Evolutionary conservation across 1,140 invertebrate species (phyloP), one percentile per base, ranked within the genome.

Genomic region (Arion vulgaris): DNA sequence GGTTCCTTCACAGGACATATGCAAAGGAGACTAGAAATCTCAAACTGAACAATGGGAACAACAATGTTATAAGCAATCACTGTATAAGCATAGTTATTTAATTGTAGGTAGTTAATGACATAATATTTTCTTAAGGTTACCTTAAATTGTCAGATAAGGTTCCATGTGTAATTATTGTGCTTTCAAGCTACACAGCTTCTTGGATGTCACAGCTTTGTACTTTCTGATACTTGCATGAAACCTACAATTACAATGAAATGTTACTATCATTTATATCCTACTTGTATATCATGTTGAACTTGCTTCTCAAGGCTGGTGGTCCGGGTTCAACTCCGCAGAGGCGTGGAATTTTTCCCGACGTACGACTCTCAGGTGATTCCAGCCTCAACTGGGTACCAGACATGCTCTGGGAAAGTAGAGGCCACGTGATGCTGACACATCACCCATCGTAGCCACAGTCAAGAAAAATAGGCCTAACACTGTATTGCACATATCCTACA

Each of bases 101-200:
- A 45, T 45, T 5, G 5, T 4, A 5, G 23, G 26, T 11, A 57
- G 53, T 57, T 57, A 23, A 57, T 57, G 9, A 23, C 23, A 11
- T 19, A n/a, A n/a, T 19, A 57, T 19, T 19, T 23, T 23, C 19
- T 15, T 5, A n/a, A 57, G 2, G 9, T 66, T 13, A 81, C 80
- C 80, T 81, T 32, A 57, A 36, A 93, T 99, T 99, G 53, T 96
- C 92, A 0, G 98, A 96, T 0, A 98, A 98, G 96, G 99, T 98
- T 66, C 98, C 98, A 93, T 99, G 98, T 1, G 98, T 99, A 68
- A 99, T 97, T 73, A 99, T 98, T 4, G 98, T 98, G 23, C 97
- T 98, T 93, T 99, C 98, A 83, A 99, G 92, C 5, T 98, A 98
- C 13, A 99, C 97, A 76, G 99, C 94, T 93, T 87, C 75, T 86